These are phyloP conservation scores for Holcopasites calliopsidis DNA, from an alignment of 1,140 invertebrate species.

Conservation along the genomic window DNA sequence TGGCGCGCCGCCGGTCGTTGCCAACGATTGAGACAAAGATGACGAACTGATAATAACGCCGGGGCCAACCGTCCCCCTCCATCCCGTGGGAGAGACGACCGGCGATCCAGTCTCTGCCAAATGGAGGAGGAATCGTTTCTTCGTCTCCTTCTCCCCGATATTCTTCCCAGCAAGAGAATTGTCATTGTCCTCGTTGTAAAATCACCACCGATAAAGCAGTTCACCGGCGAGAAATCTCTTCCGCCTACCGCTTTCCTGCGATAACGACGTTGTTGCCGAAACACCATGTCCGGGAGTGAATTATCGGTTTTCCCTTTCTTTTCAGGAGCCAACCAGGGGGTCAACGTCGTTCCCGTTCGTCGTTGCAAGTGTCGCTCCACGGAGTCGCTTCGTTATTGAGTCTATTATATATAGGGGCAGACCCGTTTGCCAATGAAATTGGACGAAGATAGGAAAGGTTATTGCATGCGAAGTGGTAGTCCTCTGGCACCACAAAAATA, in stretches of 20 bases:
- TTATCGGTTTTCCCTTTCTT: constrained; percentile 12
- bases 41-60: constrained; percentile 52
- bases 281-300: constrained; percentile 8
- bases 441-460: constrained; percentile 27
- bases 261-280: constrained; percentile 12
- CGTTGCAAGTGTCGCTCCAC: constrained; percentile 22
- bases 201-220: constrained; percentile 30
- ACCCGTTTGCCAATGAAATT: constrained; percentile 16
- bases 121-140: constrained; percentile 1
- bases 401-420: constrained; percentile 19
- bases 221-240: constrained; percentile 22
- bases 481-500: neutral
- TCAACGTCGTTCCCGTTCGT: neutral
- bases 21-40: constrained; percentile 44
- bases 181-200: constrained; percentile 31
- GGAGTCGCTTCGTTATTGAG: constrained; percentile 18
- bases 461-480: constrained; percentile 39
- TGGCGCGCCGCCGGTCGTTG: constrained; percentile 22
- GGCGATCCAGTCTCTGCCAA: neutral
- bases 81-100: neutral
- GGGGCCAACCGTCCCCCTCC: neutral
- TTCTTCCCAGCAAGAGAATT: neutral
- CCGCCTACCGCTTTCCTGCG: neutral
- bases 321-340: neutral
- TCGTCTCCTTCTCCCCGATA: neutral